Evolutionary conservation across 2,113 vertebrate species (phyloP), one percentile per base, ranked within the genome.

Genomic region (Campylomormyrus tamandua): DNA sequence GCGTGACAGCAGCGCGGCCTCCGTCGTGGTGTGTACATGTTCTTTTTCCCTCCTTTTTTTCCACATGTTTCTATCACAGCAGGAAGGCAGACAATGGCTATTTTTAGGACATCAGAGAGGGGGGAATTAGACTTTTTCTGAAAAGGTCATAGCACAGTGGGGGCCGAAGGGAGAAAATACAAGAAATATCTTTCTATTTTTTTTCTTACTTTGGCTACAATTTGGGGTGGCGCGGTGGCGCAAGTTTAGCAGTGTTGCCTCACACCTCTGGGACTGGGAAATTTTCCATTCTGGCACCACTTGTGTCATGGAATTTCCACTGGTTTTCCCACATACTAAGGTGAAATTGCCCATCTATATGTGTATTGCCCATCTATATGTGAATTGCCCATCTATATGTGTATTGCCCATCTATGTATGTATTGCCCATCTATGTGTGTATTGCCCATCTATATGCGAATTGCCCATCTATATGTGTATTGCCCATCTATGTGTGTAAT

Each of bases 41-140:
- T 85, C 19, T 49, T 80, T 77, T 77, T 39, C 13, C 13, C 70
- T 39, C 27, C 66, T 39, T 77, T 80, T 77, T 42, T 42, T 6
- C 11, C 13, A 19, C 7, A 42, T 8, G 74, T 42, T 80, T 80
- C 19, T 85, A 3, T 85, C 42, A n/a, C 83, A 24, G 24, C 2
- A 8, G 42, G 46, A 9, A 48, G 9, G 45, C 83, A 46, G 39
- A 45, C 83, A 45, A 27, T 48, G 42, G 83, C 74, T 80, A 80
- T 80, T 35, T 39, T 80, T 80, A 80, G 74, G 74, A 42, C 74
- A 80, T 8, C 74, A 80, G 35, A 80, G 35, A 80, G 62, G 62
- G 27, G 62, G 62, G 62, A 42, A 80, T 80, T 80, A 80, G 74
- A 19, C 74, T 80, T 80, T 80, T 80, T 80, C 74, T 80, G 74